Evolutionary conservation across 2,888 invertebrate genomes (phyloP).

Genomic region (Ochropleura plecta): DNA sequence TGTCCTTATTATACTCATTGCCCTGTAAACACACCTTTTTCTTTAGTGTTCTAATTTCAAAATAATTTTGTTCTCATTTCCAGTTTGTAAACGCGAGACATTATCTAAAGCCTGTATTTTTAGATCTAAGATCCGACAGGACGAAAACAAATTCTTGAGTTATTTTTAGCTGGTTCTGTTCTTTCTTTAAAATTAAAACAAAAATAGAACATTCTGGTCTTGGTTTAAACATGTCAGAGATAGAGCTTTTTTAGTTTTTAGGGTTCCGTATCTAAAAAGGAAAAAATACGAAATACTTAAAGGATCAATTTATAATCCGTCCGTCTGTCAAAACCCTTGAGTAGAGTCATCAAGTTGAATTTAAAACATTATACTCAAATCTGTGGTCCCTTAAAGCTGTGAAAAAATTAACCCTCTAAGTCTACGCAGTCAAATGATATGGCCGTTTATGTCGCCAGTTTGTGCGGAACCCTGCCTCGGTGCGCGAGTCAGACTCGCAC

Average conservation of each 20-base stretch:
- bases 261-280: too few species aligned
- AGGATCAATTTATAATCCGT: too few species aligned
- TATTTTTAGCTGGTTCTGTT: neutral
- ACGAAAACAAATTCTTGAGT: neutral
- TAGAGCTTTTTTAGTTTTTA: neutral
- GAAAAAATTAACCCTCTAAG: too few species aligned
- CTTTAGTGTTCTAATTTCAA: slow-evolving; percentile 7
- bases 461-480: too few species aligned
- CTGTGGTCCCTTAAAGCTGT: too few species aligned
- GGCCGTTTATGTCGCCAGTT: too few species aligned
- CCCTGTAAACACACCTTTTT: neutral
- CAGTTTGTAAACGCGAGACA: neutral
- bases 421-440: too few species aligned
- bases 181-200: neutral
- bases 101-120: neutral
- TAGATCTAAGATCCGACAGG: neutral
- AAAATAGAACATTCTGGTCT: neutral
- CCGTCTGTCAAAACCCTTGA: too few species aligned
- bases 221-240: neutral
- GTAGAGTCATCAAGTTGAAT: too few species aligned
- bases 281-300: too few species aligned
- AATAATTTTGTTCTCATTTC: slow-evolving; percentile 10
- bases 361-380: too few species aligned
- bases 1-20: neutral
- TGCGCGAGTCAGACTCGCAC: too few species aligned